A percentile compares a stretch with the other conserved stretches of the same genome.
These are phyloP conservation scores for Ethmia dodecea DNA, from an alignment of 2,888 invertebrate genomes.

Conservation along the genomic window DNA sequence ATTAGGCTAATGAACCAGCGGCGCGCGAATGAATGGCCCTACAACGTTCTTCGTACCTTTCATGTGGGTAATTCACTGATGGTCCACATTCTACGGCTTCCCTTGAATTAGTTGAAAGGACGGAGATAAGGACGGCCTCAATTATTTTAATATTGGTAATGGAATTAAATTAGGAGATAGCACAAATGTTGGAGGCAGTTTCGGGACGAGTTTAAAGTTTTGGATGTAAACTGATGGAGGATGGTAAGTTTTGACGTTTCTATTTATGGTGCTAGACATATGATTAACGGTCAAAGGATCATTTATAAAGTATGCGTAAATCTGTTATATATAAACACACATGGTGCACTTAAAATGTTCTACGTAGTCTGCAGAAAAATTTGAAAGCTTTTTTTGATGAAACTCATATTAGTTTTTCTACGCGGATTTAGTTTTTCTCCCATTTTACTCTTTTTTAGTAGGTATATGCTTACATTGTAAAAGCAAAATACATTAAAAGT, in stretches of 20 bases:
- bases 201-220: not conserved
- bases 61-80: slow-evolving; percentile 72
- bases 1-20: slow-evolving; percentile 76
- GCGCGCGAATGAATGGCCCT: slow-evolving; percentile 62
- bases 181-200: not conserved
- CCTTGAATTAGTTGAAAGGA: slow-evolving; percentile 40
- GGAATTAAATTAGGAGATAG: slow-evolving; percentile 7
- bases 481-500: too few relatives aligned
- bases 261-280: too few relatives aligned
- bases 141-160: slow-evolving; percentile 11
- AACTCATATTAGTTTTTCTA: too few relatives aligned
- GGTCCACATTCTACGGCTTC: slow-evolving; percentile 44
- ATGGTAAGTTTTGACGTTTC: not conserved
- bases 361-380: too few relatives aligned
- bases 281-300: too few relatives aligned
- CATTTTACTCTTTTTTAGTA: too few relatives aligned
- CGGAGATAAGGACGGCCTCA: slow-evolving; percentile 8
- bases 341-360: too few relatives aligned
- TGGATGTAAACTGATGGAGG: not conserved
- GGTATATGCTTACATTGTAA: too few relatives aligned
- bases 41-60: slow-evolving; percentile 64
- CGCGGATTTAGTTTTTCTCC: too few relatives aligned
- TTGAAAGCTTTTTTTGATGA: too few relatives aligned
- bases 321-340: too few relatives aligned
- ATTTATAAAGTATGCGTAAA: too few relatives aligned